Base-by-base conservation (phyloP, 92 coral and sea anemone genomes). In the Scolanthus callimorphus region DNA sequence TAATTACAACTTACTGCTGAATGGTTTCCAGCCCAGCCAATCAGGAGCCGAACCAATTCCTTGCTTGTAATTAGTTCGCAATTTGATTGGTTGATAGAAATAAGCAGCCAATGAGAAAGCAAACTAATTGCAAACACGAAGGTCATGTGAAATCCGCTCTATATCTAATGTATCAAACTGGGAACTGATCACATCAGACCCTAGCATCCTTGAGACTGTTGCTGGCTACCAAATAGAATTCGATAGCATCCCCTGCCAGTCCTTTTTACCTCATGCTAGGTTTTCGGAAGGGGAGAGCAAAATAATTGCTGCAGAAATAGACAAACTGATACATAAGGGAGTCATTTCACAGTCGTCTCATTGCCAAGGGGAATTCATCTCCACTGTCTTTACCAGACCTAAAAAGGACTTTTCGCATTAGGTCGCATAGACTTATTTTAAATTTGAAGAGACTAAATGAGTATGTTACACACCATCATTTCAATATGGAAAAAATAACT, bases 111-210 rank as follows among this genome's bases (percentile, higher is more conserved):
- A n/a, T n/a, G n/a, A n/a, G n/a, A n/a, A n/a, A n/a, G n/a, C n/a
- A n/a, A n/a, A n/a, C n/a, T n/a, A n/a, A n/a, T n/a, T n/a, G n/a
- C n/a, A n/a, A n/a, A n/a, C n/a, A n/a, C n/a, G n/a, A n/a, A n/a
- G n/a, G n/a, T n/a, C n/a, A n/a, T n/a, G n/a, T n/a, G n/a, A n/a
- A n/a, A n/a, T n/a, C n/a, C n/a, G n/a, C n/a, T n/a, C n/a, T n/a
- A n/a, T n/a, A n/a, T n/a, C n/a, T n/a, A 51, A 48, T 37, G 28
- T 68, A 20, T 49, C 34, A 28, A 52, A 39, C 44, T 76, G 77
- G 77, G 68, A 47, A 65, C 43, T 28, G 39, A 54, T 78, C 48
- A 78, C 84, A 37, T 50, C 71, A 51, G 73, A 70, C 69, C 69
- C 45, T 49, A 69, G 47, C 66, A 76, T 76, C 61, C 67, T 76